phyloP scores from a whole-genome alignment of 1,140 invertebrate species.

The Chlorops oryzae region DNA sequence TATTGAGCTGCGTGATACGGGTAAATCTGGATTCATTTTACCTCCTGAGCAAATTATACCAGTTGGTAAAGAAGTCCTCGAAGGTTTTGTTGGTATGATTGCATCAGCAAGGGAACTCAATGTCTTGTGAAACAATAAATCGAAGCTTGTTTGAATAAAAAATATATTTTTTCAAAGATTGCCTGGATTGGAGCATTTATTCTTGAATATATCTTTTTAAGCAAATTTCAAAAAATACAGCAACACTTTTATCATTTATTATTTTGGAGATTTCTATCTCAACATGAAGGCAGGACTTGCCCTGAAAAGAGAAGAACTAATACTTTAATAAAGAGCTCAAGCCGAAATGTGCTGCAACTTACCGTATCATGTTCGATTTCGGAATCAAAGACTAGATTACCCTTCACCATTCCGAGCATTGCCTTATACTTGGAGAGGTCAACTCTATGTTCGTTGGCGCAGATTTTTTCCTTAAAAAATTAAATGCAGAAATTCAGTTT shows the following conservation, averaged over 20 bases:
- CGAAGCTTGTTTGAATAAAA: neutral
- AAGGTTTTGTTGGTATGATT: conserved; percentile 57
- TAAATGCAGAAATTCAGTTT: neutral
- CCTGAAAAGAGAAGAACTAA: conserved; percentile 19
- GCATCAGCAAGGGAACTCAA: conserved; percentile 48
- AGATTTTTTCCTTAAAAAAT: conserved; percentile 34
- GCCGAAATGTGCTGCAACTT: too few relatives aligned
- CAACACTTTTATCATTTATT: neutral
- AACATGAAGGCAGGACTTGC: conserved; percentile 41
- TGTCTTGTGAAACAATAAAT: conserved; percentile 19
- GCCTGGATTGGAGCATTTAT: too few relatives aligned
- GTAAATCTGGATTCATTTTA: conserved; percentile 67
- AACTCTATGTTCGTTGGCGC: conserved; percentile 32
- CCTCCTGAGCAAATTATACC: conserved; percentile 68
- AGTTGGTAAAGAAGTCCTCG: conserved; percentile 64
- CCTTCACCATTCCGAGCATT: conserved; percentile 38
- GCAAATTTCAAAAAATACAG: neutral
- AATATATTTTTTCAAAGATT: neutral
- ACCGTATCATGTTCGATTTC: conserved; percentile 44
- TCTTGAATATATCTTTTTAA: too few relatives aligned
- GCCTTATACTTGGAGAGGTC: conserved; percentile 42
- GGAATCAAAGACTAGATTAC: conserved; percentile 34
- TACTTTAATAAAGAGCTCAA: neutral
- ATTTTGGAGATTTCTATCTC: conserved; percentile 38
- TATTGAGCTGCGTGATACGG: conserved; percentile 63